Evolutionary conservation across 1,140 invertebrate species (phyloP).

Genomic region (Trachelipus rathkii): DNA sequence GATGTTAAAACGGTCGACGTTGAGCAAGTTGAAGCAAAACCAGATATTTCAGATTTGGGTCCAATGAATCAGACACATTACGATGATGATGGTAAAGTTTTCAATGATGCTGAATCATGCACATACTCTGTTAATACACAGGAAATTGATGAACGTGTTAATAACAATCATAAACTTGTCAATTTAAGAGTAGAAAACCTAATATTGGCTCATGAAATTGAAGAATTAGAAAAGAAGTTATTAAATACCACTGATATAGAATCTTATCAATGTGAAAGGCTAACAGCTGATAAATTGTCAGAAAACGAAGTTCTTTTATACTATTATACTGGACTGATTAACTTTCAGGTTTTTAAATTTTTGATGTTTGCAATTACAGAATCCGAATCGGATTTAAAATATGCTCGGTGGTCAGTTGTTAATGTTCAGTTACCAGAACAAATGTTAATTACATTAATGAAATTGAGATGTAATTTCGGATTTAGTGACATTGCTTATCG

Average conservation of each 20-base stretch:
- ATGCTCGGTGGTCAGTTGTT: neutral
- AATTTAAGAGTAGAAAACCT: neutral
- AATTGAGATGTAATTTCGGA: neutral
- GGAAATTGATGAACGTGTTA: neutral
- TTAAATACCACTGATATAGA: neutral
- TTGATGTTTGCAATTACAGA: neutral
- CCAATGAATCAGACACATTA: too few relatives aligned
- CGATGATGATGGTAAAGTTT: too few relatives aligned
- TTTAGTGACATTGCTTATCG: slow-evolving; percentile 5
- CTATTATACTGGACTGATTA: neutral
- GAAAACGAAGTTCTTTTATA: neutral
- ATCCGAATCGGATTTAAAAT: neutral
- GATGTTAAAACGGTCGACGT: too few relatives aligned
- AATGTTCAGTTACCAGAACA: neutral
- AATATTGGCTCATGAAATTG: neutral
- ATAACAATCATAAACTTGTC: slow-evolving; percentile 4
- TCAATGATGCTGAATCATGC: too few relatives aligned
- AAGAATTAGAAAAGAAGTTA: neutral
- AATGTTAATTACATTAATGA: slow-evolving; percentile 10
- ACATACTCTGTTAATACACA: neutral
- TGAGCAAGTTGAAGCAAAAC: too few relatives aligned
- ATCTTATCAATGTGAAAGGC: neutral
- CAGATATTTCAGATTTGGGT: too few relatives aligned
- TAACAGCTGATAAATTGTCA: neutral
- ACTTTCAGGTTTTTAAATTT: neutral